Conservation (phyloP, 1,140 invertebrate species). For the Atopsyche davidsoni region DNA sequence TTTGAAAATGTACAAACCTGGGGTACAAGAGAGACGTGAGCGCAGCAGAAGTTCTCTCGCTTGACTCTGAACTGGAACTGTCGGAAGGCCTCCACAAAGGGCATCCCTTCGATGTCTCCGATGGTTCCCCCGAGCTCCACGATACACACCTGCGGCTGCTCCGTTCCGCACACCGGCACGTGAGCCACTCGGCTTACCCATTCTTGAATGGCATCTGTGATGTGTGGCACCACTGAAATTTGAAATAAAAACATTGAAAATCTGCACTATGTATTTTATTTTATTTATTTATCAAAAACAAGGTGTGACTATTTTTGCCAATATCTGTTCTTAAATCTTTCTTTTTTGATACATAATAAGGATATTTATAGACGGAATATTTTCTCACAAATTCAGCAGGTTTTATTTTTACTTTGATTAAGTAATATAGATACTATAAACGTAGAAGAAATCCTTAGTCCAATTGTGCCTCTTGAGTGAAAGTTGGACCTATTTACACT, state of each 20-base stretch:
- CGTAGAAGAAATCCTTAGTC: no score
- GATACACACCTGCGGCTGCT: constrained; percentile 81
- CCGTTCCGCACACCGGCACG: constrained; percentile 72
- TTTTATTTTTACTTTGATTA: no score
- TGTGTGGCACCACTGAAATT: constrained; percentile 91
- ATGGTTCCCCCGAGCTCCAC: constrained; percentile 96
- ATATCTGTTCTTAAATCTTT: no score
- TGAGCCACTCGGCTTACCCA: constrained; percentile 92
- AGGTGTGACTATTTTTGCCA: no score
- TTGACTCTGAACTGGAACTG: constrained; percentile 94
- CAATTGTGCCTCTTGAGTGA: no score
- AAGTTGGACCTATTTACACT: no score
- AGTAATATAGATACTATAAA: no score
- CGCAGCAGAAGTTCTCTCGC: constrained; percentile 88
- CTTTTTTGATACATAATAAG: no score
- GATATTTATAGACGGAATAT: no score
- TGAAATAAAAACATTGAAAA: not conserved
- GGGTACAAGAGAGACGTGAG: constrained; percentile 93
- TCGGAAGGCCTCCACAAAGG: constrained; percentile 97
- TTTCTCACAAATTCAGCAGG: no score
- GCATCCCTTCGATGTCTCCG: constrained; percentile 99
- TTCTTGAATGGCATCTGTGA: constrained; percentile 97
- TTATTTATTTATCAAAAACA: no score
- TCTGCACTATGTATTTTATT: no score
- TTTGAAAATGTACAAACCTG: constrained; percentile 54